phyloP scores from a whole-genome alignment of 1,140 invertebrate genomes.

The Drosophila asahinai region DNA sequence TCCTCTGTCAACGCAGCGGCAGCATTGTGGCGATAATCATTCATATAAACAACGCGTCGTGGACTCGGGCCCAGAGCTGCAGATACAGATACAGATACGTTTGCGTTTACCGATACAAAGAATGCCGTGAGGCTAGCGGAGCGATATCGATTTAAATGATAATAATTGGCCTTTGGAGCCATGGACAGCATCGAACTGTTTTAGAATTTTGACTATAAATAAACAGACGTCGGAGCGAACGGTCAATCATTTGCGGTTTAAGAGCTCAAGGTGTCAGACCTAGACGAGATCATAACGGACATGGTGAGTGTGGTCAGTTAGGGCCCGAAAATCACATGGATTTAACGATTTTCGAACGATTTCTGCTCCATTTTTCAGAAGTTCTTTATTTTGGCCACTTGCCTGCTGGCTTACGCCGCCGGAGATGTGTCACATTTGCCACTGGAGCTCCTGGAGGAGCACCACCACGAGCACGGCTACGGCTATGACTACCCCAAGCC shows the following conservation, averaged over 20 bases:
- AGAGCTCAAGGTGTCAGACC: constrained; percentile 74
- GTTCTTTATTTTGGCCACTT: constrained; percentile 51
- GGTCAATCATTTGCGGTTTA: constrained; percentile 71
- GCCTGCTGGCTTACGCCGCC: constrained; percentile 57
- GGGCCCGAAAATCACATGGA: background rate
- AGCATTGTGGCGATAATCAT: constrained; percentile 63
- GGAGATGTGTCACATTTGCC: constrained; percentile 78
- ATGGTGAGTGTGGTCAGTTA: constrained; percentile 61
- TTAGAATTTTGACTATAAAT: constrained; percentile 82
- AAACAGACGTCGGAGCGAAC: constrained; percentile 54
- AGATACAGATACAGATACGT: constrained; percentile 35
- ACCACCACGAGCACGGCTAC: constrained; percentile 52
- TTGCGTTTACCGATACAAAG: constrained; percentile 50
- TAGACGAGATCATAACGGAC: constrained; percentile 20
- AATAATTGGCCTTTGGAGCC: constrained; percentile 80
- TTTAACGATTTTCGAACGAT: background rate
- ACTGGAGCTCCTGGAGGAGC: constrained; percentile 48
- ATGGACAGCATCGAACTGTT: constrained; percentile 66
- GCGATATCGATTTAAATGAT: constrained; percentile 80
- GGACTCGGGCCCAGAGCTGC: constrained; percentile 19
- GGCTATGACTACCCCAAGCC: constrained; percentile 76
- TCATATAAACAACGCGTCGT: constrained; percentile 50
- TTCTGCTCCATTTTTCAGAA: constrained; percentile 39
- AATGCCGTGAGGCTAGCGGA: constrained; percentile 51
- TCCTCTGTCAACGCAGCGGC: constrained; percentile 21